Percentiles rank a stretch among this genome's conserved stretches.
These are phyloP conservation scores for Glaucopsyche alexis DNA, from an alignment of 2,888 invertebrate genomes.

Conservation along the genomic window DNA sequence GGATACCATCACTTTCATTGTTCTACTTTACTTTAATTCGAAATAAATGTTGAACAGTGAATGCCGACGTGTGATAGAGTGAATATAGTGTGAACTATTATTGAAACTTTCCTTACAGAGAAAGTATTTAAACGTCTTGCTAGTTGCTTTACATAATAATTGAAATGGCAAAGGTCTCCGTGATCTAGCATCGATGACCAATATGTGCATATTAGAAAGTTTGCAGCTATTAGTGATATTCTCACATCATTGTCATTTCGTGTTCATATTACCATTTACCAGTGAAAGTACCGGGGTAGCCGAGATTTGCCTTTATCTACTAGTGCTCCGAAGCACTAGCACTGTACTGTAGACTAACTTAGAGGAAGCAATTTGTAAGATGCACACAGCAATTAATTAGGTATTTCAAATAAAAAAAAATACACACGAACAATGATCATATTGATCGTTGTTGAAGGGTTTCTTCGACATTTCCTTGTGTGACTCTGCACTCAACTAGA, in stretches of 20 bases:
- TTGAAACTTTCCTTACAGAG: slow-evolving; percentile 6
- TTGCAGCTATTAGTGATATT: slow-evolving; percentile 8
- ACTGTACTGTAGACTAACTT: too few relatives aligned
- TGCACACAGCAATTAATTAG: too few relatives aligned
- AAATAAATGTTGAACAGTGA: background rate
- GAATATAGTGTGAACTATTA: background rate
- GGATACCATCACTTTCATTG: background rate
- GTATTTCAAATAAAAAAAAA: too few relatives aligned
- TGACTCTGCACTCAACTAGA: slow-evolving; percentile 15
- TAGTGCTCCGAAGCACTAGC: too few relatives aligned
- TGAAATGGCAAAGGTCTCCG: slow-evolving; percentile 24
- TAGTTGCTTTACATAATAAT: slow-evolving; percentile 13
- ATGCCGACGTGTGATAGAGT: background rate
- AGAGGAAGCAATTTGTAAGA: too few relatives aligned
- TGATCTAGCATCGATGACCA: slow-evolving; percentile 16
- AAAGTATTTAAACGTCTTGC: background rate
- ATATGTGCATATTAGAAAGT: slow-evolving; percentile 24
- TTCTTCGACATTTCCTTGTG: background rate
- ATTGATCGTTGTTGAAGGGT: slow-evolving; percentile 4
- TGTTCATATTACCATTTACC: background rate
- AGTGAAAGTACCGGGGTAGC: background rate
- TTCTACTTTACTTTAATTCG: background rate
- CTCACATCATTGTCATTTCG: background rate
- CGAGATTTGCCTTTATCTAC: too few relatives aligned
- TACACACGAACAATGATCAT: background rate